Percentiles rank a stretch among this genome's conserved stretches.
Evolutionary conservation across 2,888 invertebrate genomes (phyloP).

Genomic region (Cantharis nigra): DNA sequence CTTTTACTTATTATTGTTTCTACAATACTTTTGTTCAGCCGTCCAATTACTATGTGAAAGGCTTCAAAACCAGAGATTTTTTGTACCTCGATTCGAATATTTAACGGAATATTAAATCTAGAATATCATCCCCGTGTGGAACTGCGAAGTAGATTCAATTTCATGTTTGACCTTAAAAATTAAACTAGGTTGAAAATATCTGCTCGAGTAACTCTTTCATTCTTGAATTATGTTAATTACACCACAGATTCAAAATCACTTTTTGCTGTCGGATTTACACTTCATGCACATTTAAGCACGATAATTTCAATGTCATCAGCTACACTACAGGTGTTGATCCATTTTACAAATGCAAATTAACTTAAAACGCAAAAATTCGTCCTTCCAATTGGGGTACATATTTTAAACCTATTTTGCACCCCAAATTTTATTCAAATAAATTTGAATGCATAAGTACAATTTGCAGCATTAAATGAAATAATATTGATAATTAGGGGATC

Average conservation of each 20-base stretch:
- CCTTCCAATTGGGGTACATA: background rate
- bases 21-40: background rate
- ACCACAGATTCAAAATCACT: background rate
- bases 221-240: background rate
- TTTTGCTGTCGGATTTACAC: background rate
- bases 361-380: background rate
- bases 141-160: background rate
- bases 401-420: no score
- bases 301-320: background rate
- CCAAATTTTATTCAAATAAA: no score
- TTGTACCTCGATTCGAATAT: no score
- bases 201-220: background rate
- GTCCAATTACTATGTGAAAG: background rate
- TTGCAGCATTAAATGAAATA: no score
- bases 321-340: background rate
- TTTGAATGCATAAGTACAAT: no score
- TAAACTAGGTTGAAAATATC: background rate
- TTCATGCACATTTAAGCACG: slow-evolving; percentile 1
- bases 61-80: no score
- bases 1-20: background rate
- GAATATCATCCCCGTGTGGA: background rate
- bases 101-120: no score
- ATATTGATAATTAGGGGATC: no score
- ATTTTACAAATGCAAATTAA: background rate
- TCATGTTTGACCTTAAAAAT: background rate